A percentile compares a stretch with the other conserved stretches of the same genome.
phyloP scores from a whole-genome alignment of 2,113 vertebrate genomes.

The Chloropsis hardwickii region DNA sequence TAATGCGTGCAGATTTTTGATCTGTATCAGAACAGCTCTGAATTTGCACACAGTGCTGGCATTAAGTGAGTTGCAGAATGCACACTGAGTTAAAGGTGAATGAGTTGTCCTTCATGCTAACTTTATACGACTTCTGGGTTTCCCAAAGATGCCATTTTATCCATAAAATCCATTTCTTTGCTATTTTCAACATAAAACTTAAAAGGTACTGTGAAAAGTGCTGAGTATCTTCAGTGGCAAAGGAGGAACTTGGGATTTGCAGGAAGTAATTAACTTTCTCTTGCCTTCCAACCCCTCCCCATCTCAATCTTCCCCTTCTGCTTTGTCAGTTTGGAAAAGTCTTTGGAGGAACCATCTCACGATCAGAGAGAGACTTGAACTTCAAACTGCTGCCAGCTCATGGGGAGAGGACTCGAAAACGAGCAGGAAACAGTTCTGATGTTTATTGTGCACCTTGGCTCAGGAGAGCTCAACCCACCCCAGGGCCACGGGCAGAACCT shows the following conservation, averaged over 20 bases:
- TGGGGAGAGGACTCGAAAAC: not conserved
- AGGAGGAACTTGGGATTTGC: not conserved
- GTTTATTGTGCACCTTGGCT: not conserved
- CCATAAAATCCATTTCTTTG: constrained; percentile 28
- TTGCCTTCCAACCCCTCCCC: not conserved
- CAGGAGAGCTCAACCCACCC: not conserved
- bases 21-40: not conserved
- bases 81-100: not conserved
- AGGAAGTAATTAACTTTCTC: constrained; percentile 32
- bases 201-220: constrained; percentile 12
- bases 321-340: not conserved
- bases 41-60: not conserved
- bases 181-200: constrained; percentile 22
- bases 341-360: not conserved
- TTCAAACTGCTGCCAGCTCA: not conserved
- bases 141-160: not conserved
- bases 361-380: not conserved
- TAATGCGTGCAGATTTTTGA: not conserved
- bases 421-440: not conserved
- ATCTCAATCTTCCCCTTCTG: not conserved
- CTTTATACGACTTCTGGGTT: not conserved
- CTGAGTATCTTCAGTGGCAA: not conserved
- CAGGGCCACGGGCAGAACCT: not conserved
- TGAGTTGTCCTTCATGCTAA: not conserved
- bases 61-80: not conserved